Evolutionary conservation across 2,113 vertebrate species (phyloP), one percentile per base, ranked within the genome.

Genomic region (Mus spicilegus): DNA sequence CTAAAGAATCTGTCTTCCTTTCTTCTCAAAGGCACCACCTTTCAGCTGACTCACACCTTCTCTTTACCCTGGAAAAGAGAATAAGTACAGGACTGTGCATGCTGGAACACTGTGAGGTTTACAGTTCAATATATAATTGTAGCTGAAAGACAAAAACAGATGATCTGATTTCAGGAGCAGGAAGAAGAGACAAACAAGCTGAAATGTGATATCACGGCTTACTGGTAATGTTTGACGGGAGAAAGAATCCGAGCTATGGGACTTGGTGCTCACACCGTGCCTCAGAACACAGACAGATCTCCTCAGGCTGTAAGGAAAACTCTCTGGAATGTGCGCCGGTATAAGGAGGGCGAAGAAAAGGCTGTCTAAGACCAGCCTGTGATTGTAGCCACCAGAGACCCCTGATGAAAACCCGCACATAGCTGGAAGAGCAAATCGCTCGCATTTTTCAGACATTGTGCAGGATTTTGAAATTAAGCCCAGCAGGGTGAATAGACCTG

Each of bases 401-500:
- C 95, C 77, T 54, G 93, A 94, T 86, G 92, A 95, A 97, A 94
- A 97, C 91, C 26, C 88, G 70, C 81, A 72, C 89, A 85, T 72
- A 95, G 94, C 90, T 58, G 85, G 93, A 87, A 92, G 92, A 95
- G 95, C 56, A 84, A 97, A 95, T 93, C 14, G 51, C 63, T 93
- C 85, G 70, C 26, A 0, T 78, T 91, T 69, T 93, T 75, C 97
- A 90, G 93, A 84, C 90, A 95, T 87, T 91, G 94, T 39, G 26
- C 88, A 96, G 95, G 95, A 97, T 87, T 96, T 96, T 94, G 97
- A 96, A 95, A 96, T 98, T 84, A 95, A 95, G 91, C 88, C 77
- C 88, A 96, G 93, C 0, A 0, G 94, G 96, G 87, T 56, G 46
- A 97, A 81, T 7, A 9, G 95, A 95, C 89, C 90, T 96, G 90